phyloP scores from a whole-genome alignment of 2,888 invertebrate species.

The Ophion obscuratus region DNA sequence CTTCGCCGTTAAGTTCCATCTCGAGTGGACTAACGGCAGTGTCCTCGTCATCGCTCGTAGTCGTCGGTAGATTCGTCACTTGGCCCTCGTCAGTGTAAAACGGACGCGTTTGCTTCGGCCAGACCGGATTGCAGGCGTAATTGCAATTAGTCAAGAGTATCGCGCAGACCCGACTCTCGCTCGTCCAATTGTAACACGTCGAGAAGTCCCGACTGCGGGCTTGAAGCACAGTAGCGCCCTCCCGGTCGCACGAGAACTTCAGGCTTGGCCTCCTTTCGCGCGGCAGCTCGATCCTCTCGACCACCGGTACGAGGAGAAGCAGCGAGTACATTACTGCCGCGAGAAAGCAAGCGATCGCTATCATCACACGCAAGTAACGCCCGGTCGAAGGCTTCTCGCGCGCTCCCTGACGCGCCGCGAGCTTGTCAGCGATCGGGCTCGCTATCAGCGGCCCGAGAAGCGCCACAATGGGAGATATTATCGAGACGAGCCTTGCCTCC shows the following conservation, averaged over 20 bases:
- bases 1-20: slow-evolving; percentile 57
- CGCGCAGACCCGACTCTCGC: slow-evolving; percentile 87
- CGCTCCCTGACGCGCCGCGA: slow-evolving; percentile 85
- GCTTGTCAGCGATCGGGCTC: slow-evolving; percentile 92
- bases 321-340: slow-evolving; percentile 89
- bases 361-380: slow-evolving; percentile 88
- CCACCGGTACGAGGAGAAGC: slow-evolving; percentile 88
- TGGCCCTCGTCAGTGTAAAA: slow-evolving; percentile 28
- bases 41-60: slow-evolving; percentile 79
- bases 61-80: slow-evolving; percentile 25
- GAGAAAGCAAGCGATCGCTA: slow-evolving; percentile 88
- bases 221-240: slow-evolving; percentile 90
- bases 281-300: slow-evolving; percentile 86
- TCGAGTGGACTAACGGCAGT: slow-evolving; percentile 75
- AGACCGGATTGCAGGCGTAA: slow-evolving; percentile 87
- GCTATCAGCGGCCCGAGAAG: slow-evolving; percentile 91
- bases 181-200: slow-evolving; percentile 70
- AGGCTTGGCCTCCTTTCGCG: slow-evolving; percentile 87
- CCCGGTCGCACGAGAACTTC: slow-evolving; percentile 89
- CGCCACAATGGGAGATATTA: slow-evolving; percentile 91
- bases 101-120: slow-evolving; percentile 45
- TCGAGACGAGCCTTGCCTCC: slow-evolving; percentile 91
- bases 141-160: slow-evolving; percentile 89
- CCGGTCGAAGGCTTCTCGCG: slow-evolving; percentile 85
- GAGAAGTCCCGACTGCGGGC: slow-evolving; percentile 81